Percentiles rank a stretch among this genome's conserved stretches.
Evolutionary conservation across 2,113 vertebrate genomes (phyloP).

Genomic region (Sinocyclocheilus rhinocerous): DNA sequence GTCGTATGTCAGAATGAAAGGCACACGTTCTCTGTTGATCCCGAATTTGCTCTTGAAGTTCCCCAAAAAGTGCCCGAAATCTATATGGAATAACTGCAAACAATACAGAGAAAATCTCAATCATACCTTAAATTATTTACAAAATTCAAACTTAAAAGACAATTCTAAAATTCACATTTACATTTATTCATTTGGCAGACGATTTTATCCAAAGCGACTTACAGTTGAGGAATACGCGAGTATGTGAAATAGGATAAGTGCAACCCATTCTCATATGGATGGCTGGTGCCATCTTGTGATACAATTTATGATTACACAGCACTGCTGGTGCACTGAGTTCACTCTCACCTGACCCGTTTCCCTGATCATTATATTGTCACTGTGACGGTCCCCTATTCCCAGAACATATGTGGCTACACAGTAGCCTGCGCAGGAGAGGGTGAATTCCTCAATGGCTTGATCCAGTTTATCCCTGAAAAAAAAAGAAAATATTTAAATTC

Average conservation of each 20-base stretch:
- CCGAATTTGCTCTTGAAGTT: slow-evolving; percentile 99
- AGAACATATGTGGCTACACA: slow-evolving; percentile 97
- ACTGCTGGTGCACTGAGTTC: not conserved
- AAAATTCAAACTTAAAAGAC: not conserved
- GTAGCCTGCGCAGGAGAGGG: slow-evolving; percentile 96
- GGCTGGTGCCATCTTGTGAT: slow-evolving; percentile 28
- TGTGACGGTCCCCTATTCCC: slow-evolving; percentile 95
- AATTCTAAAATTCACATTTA: not conserved
- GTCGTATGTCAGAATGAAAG: slow-evolving; percentile 96
- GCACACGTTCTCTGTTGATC: slow-evolving; percentile 96
- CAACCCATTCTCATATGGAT: not conserved
- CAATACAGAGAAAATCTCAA: slow-evolving; percentile 30
- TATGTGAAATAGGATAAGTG: not conserved
- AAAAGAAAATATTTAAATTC: not conserved
- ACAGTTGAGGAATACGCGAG: too few species aligned
- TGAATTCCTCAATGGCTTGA: slow-evolving; percentile 95
- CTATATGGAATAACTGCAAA: slow-evolving; percentile 93
- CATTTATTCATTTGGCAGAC: too few species aligned
- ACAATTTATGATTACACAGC: slow-evolving; percentile 22
- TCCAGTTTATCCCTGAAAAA: slow-evolving; percentile 85
- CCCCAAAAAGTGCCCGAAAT: slow-evolving; percentile 97
- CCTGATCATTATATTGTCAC: slow-evolving; percentile 98
- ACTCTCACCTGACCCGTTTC: slow-evolving; percentile 90
- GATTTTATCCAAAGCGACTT: too few species aligned
- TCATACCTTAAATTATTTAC: not conserved